Base-by-base conservation (phyloP, 2,797 vertebrate species). In the Australoheros facetus region DNA sequence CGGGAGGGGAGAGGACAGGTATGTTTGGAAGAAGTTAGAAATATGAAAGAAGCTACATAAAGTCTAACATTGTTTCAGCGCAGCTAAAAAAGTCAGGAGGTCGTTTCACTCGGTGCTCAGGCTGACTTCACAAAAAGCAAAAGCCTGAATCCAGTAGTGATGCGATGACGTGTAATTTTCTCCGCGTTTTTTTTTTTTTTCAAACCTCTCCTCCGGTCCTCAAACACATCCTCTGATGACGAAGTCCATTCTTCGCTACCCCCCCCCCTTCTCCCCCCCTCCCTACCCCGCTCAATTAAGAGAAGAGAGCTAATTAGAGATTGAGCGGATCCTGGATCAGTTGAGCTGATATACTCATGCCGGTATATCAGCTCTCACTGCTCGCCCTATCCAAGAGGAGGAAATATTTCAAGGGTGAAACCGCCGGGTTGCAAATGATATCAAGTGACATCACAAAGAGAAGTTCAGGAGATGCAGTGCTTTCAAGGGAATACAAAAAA, bases 301-400 rank as follows among this genome's bases (percentile, higher is more conserved):
- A 92, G 92, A 83, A 88, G 85, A 84, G 92, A 91, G 93, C 94
- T 95, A 96, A 96, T 96, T 96, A 95, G 85, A 94, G 85, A 85
- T 78, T 17, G 85, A 85, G 86, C 87, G 85, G 89, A 90, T 90
- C 89, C 84, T 77, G 85, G 90, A 89, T 89, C 87, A 73, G 87
- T 28, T 75, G 42, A 71, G 83, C 53, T n/a, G n/a, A n/a, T n/a
- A n/a, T n/a, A 2, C 48, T 71, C 51, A 0, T 30, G 42, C 62
- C 45, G 3, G 21, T 7, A 28, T 1, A 55, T 71, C 59, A 64
- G 77, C 53, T 19, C 42, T 66, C 59, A 62, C 82, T 78, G 83
- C 80, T 76, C 54, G 17, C 48, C 73, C 30, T 28, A 71, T 48
- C 80, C 82, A 56, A 1, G 30, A 37, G 73, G 13, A 75, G 80